These are phyloP conservation scores for Helicoverpa assulta DNA, from an alignment of 2,888 invertebrate species.

Conservation along the genomic window DNA sequence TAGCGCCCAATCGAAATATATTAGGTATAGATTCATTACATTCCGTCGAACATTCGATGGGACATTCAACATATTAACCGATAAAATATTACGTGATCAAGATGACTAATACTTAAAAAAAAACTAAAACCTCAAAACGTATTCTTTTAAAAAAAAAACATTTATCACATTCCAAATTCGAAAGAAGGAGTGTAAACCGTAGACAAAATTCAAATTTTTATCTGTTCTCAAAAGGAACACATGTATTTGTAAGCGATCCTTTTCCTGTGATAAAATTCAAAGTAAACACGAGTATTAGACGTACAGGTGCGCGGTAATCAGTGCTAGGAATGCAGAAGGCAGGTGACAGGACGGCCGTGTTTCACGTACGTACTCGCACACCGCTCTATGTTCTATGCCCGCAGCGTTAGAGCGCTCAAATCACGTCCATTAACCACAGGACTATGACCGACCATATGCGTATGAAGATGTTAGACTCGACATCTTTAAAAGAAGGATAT, in stretches of 20 bases:
- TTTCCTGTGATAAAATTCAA: conserved; percentile 71
- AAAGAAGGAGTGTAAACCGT: conserved; percentile 14
- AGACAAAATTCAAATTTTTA: conserved; percentile 36
- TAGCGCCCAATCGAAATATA: conserved; percentile 40
- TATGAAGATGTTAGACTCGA: conserved; percentile 58
- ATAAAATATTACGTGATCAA: conserved; percentile 34
- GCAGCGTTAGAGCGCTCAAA: conserved; percentile 85
- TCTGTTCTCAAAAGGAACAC: conserved; percentile 43
- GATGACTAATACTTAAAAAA: conserved; percentile 5
- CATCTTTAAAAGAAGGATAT: not conserved
- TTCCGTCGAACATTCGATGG: conserved; percentile 44
- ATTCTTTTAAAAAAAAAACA: conserved; percentile 18
- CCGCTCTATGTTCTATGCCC: conserved; percentile 67
- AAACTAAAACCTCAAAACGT: conserved; percentile 16
- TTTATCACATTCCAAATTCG: conserved; percentile 30
- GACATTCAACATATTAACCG: conserved; percentile 38
- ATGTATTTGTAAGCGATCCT: conserved; percentile 56
- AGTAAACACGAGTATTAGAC: conserved; percentile 69
- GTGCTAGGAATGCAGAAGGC: conserved; percentile 83
- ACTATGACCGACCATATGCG: conserved; percentile 84
- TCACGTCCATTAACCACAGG: conserved; percentile 88
- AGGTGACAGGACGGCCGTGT: conserved; percentile 87
- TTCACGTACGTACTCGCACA: conserved; percentile 54
- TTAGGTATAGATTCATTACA: conserved; percentile 40
- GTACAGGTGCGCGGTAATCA: conserved; percentile 86